These are phyloP conservation scores for Diabrotica balteata DNA, from an alignment of 2,888 invertebrate genomes.

Conservation along the genomic window DNA sequence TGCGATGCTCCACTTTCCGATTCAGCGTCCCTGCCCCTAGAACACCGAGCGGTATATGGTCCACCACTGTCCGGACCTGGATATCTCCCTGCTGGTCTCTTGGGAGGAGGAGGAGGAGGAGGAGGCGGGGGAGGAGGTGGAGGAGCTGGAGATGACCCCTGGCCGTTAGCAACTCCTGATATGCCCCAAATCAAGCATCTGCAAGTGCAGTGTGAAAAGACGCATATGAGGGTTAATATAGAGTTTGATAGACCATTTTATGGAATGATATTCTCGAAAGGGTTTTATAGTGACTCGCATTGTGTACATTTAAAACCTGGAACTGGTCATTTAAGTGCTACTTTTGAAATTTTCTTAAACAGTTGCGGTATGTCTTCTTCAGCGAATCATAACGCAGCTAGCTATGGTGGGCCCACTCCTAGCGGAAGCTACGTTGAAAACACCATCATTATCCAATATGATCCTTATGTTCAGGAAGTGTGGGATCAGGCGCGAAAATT, in stretches of 20 bases:
- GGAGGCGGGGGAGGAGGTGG: conserved; percentile 56
- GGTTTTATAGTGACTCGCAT: conserved; percentile 89
- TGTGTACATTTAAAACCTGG: conserved; percentile 92
- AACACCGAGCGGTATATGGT: conserved; percentile 80
- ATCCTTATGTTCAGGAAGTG: conserved; percentile 92
- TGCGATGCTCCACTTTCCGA: conserved; percentile 81
- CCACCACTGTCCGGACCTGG: conserved; percentile 66
- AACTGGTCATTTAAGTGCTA: conserved; percentile 88
- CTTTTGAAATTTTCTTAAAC: conserved; percentile 92
- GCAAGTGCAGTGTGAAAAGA: conserved; percentile 95
- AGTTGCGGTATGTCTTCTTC: conserved; percentile 94
- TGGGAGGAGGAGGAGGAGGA: conserved; percentile 55
- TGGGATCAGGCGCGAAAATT: conserved; percentile 95
- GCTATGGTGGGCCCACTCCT: conserved; percentile 85
- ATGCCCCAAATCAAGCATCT: conserved; percentile 93
- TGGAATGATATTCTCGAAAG: conserved; percentile 96
- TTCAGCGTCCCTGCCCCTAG: conserved; percentile 81
- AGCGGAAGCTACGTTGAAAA: conserved; percentile 94
- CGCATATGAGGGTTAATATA: conserved; percentile 93
- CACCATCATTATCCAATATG: conserved; percentile 93
- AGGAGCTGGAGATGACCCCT: conserved; percentile 77
- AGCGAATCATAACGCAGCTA: conserved; percentile 85
- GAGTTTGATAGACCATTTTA: conserved; percentile 95
- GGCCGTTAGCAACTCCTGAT: conserved; percentile 88
- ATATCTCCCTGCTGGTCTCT: conserved; percentile 55